These are phyloP conservation scores for Lepidochrysops patricia DNA, from an alignment of 2,888 invertebrate species.

Conservation along the genomic window DNA sequence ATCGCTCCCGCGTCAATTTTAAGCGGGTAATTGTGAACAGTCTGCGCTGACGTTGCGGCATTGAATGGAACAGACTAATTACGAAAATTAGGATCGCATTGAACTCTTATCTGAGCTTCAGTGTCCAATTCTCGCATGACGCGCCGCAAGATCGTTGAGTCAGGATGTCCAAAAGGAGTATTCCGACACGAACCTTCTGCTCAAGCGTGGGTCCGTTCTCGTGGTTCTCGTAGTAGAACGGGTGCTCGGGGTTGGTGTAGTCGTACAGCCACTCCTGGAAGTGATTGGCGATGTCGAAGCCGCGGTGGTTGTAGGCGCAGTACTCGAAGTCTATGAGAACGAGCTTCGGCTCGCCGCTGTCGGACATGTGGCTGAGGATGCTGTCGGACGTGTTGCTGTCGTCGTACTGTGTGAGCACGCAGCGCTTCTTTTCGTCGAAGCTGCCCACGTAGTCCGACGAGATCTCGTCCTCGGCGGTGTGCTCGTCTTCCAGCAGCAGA, in stretches of 20 bases:
- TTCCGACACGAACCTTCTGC: slow-evolving; percentile 83
- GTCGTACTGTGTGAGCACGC: slow-evolving; percentile 29
- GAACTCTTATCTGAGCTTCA: too few relatives aligned
- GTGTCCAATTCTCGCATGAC: too few relatives aligned
- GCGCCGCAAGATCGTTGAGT: not conserved
- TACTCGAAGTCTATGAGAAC: slow-evolving; percentile 95
- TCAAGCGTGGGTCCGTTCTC: slow-evolving; percentile 83
- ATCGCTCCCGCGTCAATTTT: too few relatives aligned
- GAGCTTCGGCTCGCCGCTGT: slow-evolving; percentile 74
- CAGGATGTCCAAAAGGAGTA: not conserved
- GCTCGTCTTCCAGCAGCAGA: slow-evolving; percentile 57
- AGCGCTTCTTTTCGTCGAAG: slow-evolving; percentile 29
- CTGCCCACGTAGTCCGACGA: slow-evolving; percentile 33
- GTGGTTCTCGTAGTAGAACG: slow-evolving; percentile 81
- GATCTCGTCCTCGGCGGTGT: slow-evolving; percentile 34
- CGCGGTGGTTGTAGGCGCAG: slow-evolving; percentile 92
- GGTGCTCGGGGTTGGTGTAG: slow-evolving; percentile 84
- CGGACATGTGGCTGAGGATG: slow-evolving; percentile 44
- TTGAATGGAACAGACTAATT: too few relatives aligned
- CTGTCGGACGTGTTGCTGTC: slow-evolving; percentile 57
- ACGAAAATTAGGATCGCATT: too few relatives aligned
- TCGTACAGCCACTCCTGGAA: slow-evolving; percentile 95
- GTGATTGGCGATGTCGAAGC: slow-evolving; percentile 95
- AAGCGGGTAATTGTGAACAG: too few relatives aligned
- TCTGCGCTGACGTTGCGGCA: too few relatives aligned